These are phyloP conservation scores for Thomomys bottae DNA, from an alignment of 2,113 vertebrate genomes.

Conservation along the genomic window DNA sequence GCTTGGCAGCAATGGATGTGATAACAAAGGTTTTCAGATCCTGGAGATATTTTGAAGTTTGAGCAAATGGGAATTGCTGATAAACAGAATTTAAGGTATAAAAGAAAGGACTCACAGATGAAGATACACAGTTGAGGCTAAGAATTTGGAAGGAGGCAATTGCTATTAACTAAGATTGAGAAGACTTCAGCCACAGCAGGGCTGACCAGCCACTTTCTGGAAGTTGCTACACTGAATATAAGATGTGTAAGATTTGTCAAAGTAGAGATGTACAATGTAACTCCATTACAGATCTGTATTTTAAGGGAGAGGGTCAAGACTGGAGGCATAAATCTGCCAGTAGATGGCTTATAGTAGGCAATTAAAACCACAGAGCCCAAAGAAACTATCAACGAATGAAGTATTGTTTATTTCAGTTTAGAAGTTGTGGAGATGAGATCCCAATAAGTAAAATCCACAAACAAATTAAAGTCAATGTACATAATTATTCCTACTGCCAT, in stretches of 20 bases:
- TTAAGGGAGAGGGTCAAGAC: neutral
- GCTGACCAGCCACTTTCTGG: neutral
- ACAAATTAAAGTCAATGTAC: neutral
- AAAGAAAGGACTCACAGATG: neutral
- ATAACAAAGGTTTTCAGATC: neutral
- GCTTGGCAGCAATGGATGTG: neutral
- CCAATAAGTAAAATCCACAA: neutral
- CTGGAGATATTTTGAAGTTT: neutral
- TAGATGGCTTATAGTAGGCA: neutral
- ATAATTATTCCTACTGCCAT: neutral
- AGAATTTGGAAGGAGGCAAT: neutral
- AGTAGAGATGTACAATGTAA: neutral
- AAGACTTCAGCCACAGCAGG: neutral
- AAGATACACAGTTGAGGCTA: neutral
- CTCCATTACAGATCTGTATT: neutral
- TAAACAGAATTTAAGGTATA: neutral
- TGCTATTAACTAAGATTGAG: neutral
- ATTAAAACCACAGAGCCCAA: neutral
- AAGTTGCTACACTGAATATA: neutral
- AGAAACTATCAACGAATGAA: conserved; percentile 1
- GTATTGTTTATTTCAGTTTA: neutral
- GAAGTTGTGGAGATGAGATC: neutral
- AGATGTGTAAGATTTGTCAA: neutral
- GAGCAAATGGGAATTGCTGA: neutral
- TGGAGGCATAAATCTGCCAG: neutral